Base-by-base conservation (phyloP, 1,140 invertebrate species). In the Diachasma alloeum region DNA sequence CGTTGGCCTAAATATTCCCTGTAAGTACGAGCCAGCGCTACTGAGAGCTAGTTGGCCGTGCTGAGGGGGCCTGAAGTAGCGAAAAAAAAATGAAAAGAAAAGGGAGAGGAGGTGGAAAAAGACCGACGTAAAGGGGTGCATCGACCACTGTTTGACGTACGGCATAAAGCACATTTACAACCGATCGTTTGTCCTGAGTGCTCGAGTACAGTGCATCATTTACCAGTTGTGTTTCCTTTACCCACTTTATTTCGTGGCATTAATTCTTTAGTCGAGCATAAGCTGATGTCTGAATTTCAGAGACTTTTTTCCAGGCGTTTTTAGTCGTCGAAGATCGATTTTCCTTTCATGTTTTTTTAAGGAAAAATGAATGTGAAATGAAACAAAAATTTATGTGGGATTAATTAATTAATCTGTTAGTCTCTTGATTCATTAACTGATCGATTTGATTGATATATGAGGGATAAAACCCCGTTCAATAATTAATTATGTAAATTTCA, bases 1-100 rank as follows among this genome's bases (percentile, higher is more conserved):
- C 81, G 77, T 82, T 79, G 82, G 82, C 76, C 78, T 68, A 77
- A 59, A 78, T 74, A 82, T 79, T 78, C 72, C 67, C 9, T 53
- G 63, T 75, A 75, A 70, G 74, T 75, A 75, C 44, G 39, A 74
- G 59, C 15, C 39, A 67, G 66, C 31, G 31, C 31, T 44, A 42
- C 69, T 19, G 37, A 46, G 36, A 59, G 37, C 17, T 59, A 39
- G 44, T 75, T 59, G 31, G 8, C 24, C 59, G 59, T 63, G 59
- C 24, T 63, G 15, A 56, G 48, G 10, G 6, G 48, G 48, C n/a
- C n/a, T 19, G 59, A 26, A 63, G 24, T 26, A 63, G 59, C 4
- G 59, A 63, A 63, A 26, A 31, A 63, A 63, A 26, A 63, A 26
- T 3, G 31, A 31, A 19, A 24, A 26, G 11, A 24, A 63, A 31